phyloP scores from a whole-genome alignment of 1,140 invertebrate genomes.

The Rhizoglyphus robini region DNA sequence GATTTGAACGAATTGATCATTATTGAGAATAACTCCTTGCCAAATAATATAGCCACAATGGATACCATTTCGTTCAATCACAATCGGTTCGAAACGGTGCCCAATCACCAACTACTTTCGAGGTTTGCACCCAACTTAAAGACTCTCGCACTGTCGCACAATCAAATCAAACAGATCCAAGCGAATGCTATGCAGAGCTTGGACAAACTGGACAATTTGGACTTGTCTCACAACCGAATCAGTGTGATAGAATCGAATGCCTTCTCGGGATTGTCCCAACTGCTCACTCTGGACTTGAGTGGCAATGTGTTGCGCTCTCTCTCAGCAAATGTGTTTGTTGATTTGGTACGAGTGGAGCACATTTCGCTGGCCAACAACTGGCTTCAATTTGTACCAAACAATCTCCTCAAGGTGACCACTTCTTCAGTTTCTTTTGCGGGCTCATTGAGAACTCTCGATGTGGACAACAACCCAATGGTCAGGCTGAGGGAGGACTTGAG shows the following conservation, averaged over 20 bases:
- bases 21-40: constrained; percentile 37
- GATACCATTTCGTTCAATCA: constrained; percentile 55
- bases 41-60: constrained; percentile 41
- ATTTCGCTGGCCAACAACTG: constrained; percentile 65
- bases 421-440: not conserved
- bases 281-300: constrained; percentile 56
- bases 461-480: constrained; percentile 63
- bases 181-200: constrained; percentile 23
- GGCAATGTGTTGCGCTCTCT: constrained; percentile 60
- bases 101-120: constrained; percentile 52
- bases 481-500: constrained; percentile 39
- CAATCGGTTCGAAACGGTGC: constrained; percentile 56
- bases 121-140: constrained; percentile 53
- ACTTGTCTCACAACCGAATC: constrained; percentile 55
- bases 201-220: constrained; percentile 27
- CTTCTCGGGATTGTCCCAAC: constrained; percentile 48
- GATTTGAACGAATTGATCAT: constrained; percentile 49
- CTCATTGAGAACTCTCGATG: constrained; percentile 55
- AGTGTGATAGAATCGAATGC: constrained; percentile 53
- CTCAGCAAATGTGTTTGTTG: constrained; percentile 58
- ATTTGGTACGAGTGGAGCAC: constrained; percentile 44
- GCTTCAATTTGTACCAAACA: constrained; percentile 59
- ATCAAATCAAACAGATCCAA: constrained; percentile 25
- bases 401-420: constrained; percentile 48
- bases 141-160: constrained; percentile 30